Percentiles rank a stretch among this genome's conserved stretches.
Evolutionary conservation across 2,113 vertebrate species (phyloP).

Genomic region (Hemichromis elongatus): DNA sequence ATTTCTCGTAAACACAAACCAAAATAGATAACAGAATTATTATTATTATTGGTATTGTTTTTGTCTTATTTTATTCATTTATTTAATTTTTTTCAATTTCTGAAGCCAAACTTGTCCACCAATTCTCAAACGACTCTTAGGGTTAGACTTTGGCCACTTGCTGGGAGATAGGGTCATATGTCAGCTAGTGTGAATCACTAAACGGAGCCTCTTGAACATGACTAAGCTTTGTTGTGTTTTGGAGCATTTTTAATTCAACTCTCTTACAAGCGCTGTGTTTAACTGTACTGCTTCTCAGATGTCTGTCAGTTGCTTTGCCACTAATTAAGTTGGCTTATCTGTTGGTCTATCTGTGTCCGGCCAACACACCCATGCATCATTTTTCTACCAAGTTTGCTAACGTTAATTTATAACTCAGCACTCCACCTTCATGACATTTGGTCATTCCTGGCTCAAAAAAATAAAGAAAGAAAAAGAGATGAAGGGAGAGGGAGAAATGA

Average conservation of each 20-base stretch:
- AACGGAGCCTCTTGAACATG: background rate
- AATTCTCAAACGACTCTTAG: background rate
- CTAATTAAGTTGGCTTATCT: background rate
- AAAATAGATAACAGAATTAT: background rate
- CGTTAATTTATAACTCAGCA: background rate
- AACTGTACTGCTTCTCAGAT: background rate
- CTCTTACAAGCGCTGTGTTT: background rate
- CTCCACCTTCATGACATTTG: background rate
- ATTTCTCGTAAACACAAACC: background rate
- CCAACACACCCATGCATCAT: background rate
- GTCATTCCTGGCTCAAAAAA: background rate
- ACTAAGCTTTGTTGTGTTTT: background rate
- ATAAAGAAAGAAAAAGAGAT: background rate
- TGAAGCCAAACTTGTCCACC: background rate
- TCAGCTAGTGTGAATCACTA: background rate
- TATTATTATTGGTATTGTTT: background rate
- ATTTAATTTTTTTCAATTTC: background rate
- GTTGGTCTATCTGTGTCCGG: background rate
- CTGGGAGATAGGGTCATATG: background rate
- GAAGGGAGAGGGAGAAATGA: background rate
- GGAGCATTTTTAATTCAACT: background rate
- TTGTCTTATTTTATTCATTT: background rate
- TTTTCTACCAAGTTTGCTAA: background rate
- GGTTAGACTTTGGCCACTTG: background rate
- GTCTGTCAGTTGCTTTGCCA: background rate